Evolutionary conservation across 1,140 invertebrate genomes (phyloP).

Genomic region (Lepidurus packardi): DNA sequence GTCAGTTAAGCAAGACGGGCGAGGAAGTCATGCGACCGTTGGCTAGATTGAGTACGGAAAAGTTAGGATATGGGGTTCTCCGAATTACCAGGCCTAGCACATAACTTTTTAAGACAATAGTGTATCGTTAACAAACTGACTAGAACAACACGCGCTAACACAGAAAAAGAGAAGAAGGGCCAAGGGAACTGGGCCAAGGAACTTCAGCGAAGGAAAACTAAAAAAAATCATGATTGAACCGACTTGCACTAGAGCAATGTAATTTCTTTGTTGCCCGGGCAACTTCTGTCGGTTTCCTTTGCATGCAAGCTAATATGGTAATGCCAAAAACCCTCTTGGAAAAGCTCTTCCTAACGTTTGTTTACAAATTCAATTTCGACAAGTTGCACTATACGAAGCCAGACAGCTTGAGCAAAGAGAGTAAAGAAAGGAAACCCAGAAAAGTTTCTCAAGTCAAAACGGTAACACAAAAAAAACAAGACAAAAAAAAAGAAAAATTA

Average conservation of each 20-base stretch:
- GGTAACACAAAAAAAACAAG: too few species aligned
- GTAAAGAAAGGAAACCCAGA: too few species aligned
- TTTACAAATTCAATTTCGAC: background rate
- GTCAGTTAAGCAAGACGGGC: background rate
- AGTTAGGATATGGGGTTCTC: background rate
- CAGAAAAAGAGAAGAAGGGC: background rate
- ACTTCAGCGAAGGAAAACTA: background rate
- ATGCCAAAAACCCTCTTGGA: background rate
- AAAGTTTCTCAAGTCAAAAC: too few species aligned
- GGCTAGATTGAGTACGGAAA: too few species aligned
- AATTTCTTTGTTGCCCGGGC: slow-evolving; percentile 14
- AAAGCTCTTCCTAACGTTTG: background rate
- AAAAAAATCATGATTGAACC: slow-evolving; percentile 6
- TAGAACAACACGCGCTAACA: background rate
- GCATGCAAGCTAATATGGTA: background rate
- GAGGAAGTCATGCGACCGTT: background rate
- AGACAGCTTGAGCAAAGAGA: too few species aligned
- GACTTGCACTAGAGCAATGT: background rate
- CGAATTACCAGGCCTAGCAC: background rate
- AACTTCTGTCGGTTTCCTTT: background rate
- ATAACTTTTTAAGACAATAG: background rate
- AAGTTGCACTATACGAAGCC: background rate
- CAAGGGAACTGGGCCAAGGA: background rate
- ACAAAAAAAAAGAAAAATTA: too few species aligned
- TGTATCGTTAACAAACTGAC: background rate